A percentile compares a stretch with the other conserved stretches of the same genome.
These are phyloP conservation scores for Erebia aethiops DNA, from an alignment of 2,888 invertebrate species.

Conservation along the genomic window DNA sequence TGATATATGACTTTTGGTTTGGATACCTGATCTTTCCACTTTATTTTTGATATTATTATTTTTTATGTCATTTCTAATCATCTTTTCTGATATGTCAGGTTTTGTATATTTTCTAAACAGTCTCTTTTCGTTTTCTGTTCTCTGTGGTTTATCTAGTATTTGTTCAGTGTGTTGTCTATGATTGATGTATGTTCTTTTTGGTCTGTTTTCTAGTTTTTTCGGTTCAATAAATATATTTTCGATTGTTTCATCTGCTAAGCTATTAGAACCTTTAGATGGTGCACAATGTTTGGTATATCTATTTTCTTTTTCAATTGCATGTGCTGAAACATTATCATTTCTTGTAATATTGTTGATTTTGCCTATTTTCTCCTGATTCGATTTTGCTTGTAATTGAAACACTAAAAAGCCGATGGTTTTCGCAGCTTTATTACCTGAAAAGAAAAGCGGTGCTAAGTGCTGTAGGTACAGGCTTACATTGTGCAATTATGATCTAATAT, in stretches of 20 bases:
- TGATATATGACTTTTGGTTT: no score
- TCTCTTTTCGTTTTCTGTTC: neutral
- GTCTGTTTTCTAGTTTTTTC: neutral
- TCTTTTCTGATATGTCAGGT: neutral
- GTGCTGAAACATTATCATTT: neutral
- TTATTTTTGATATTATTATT: conserved; percentile 12
- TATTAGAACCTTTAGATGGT: neutral
- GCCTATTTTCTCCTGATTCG: no score
- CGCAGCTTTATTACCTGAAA: conserved; percentile 36
- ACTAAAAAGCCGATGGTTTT: conserved; percentile 23
- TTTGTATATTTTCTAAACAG: neutral
- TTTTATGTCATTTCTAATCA: neutral
- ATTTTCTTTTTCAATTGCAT: neutral
- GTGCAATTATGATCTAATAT: conserved; percentile 2
- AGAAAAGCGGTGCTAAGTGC: conserved; percentile 36
- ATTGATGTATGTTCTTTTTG: neutral
- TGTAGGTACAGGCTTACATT: conserved; percentile 20
- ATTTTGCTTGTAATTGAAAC: conserved; percentile 32
- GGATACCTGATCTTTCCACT: neutral
- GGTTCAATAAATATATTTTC: neutral
- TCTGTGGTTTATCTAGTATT: neutral
- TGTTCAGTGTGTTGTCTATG: neutral
- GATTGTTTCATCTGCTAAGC: neutral
- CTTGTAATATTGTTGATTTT: neutral
- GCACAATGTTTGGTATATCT: neutral